Evolutionary conservation across 1,140 invertebrate species (phyloP).

Genomic region (Andrena cerasifolii): DNA sequence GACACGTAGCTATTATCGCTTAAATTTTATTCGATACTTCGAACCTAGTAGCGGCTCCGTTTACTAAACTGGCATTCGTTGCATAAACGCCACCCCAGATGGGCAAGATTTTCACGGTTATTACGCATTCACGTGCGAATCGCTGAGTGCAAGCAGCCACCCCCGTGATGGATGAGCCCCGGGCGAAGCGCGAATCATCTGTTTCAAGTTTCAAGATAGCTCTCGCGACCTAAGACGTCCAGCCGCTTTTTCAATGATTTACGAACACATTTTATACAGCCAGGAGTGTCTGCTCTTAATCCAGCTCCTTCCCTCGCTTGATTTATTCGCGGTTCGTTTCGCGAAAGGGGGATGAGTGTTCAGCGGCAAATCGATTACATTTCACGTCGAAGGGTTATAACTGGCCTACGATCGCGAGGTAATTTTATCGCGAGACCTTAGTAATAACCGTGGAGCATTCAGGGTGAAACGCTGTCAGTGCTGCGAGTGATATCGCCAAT

Average conservation of each 20-base stretch:
- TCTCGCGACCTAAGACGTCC: conserved; percentile 20
- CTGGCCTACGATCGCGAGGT: too few species aligned
- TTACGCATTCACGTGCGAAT: conserved; percentile 27
- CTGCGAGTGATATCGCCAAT: too few species aligned
- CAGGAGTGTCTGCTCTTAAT: conserved; percentile 21
- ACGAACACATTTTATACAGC: conserved; percentile 29
- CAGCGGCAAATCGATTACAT: conserved; percentile 7
- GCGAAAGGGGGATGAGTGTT: not conserved
- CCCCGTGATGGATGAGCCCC: conserved; percentile 27
- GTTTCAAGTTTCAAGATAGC: conserved; percentile 20
- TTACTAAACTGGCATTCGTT: not conserved
- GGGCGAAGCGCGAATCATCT: conserved; percentile 29
- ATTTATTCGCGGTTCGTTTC: conserved; percentile 34
- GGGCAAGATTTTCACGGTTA: conserved; percentile 27
- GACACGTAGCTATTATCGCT: too few species aligned
- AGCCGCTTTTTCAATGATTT: conserved; percentile 30
- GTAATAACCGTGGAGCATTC: too few species aligned
- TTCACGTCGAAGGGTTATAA: too few species aligned
- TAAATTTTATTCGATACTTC: not conserved
- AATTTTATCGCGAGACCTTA: too few species aligned
- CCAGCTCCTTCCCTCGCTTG: conserved; percentile 11
- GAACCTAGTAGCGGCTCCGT: too few species aligned
- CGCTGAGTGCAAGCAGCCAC: not conserved
- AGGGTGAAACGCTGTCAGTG: too few species aligned
- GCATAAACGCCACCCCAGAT: conserved; percentile 21